Base-by-base conservation (phyloP, 2,888 invertebrate species). In the Geophilus truncorum region DNA sequence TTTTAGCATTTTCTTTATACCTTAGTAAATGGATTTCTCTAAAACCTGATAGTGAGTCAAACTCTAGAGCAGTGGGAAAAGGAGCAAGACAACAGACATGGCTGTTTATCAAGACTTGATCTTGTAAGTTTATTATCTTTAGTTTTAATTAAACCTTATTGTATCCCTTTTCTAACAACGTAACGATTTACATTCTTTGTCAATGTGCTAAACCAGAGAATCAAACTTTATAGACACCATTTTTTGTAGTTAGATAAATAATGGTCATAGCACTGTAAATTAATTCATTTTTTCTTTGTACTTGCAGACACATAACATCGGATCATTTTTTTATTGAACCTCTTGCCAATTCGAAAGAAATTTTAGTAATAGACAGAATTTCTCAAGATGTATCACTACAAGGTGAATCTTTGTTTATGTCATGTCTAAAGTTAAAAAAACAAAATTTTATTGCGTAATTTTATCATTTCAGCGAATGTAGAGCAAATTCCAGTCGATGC, bases 311-410 rank as follows among this genome's bases (percentile, higher is more conserved):
- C 85, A 92, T 92, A 83, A 95, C 95, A n/a, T 91, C 93, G 79
- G 96, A 97, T 85, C 94, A 93, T 87, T 95, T 96, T 87, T 94
- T 92, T 85, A 90, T 97, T 84, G 95, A 95, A 87, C 94, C 96
- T 15, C 91, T 92, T 83, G 90, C 91, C 77, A 90, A 91, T 83
- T 90, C 91, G 23, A 91, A 91, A 84, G 93, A 94, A 86, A 87
- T 95, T 81, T 89, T 97, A 84, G 90, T 95, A 80, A 94, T 97
- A 84, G 96, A 97, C 87, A 90, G 97, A 85, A 90, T 93, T 81
- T 92, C 91, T 83, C 92, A 92, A 84, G 92, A 92, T 85, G 91
- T 93, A 82, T 88, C 89, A 83, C 90, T 92, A 21, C 91, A 92
- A 89, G 90, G 93, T 93, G 89, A 84, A 83, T 77, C 32, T 25